These are phyloP conservation scores for Neocrepidodera transversa DNA, from an alignment of 2,888 invertebrate species.

Conservation along the genomic window DNA sequence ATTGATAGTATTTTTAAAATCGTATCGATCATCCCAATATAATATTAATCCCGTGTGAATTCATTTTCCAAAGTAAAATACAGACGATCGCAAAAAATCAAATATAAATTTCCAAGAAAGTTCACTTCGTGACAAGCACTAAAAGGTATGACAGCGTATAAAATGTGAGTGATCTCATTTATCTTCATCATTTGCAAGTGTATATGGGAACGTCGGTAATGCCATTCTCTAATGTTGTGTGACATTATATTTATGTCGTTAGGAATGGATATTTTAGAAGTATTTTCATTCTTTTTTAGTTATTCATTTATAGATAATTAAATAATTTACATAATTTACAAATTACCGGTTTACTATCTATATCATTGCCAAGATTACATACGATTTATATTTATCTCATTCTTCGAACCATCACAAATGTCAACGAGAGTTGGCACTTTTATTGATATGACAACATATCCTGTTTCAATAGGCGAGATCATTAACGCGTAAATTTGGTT, in stretches of 20 bases:
- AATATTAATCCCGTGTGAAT: constrained; percentile 12
- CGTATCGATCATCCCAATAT: neutral
- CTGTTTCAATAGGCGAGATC: too few species aligned
- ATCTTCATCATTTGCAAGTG: constrained; percentile 26
- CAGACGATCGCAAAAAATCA: constrained; percentile 15
- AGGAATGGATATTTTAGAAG: neutral
- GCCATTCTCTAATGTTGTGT: constrained; percentile 1
- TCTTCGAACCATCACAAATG: too few species aligned
- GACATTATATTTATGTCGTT: neutral
- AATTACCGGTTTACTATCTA: too few species aligned
- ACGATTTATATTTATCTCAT: too few species aligned
- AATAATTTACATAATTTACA: too few species aligned
- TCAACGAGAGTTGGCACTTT: too few species aligned
- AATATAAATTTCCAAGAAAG: constrained; percentile 16
- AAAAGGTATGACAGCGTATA: constrained; percentile 24
- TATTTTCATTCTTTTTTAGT: neutral
- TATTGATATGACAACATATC: too few species aligned
- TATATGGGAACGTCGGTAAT: constrained; percentile 6
- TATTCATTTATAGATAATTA: too few species aligned
- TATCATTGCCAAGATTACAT: too few species aligned
- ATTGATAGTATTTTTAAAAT: neutral
- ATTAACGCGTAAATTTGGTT: too few species aligned
- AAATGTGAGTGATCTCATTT: constrained; percentile 29
- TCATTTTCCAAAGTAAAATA: constrained; percentile 16
- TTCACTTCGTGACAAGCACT: constrained; percentile 28